A percentile compares a stretch with the other conserved stretches of the same genome.
Conservation (phyloP, 2,113 vertebrate genomes). For the Alouatta palliata region DNA sequence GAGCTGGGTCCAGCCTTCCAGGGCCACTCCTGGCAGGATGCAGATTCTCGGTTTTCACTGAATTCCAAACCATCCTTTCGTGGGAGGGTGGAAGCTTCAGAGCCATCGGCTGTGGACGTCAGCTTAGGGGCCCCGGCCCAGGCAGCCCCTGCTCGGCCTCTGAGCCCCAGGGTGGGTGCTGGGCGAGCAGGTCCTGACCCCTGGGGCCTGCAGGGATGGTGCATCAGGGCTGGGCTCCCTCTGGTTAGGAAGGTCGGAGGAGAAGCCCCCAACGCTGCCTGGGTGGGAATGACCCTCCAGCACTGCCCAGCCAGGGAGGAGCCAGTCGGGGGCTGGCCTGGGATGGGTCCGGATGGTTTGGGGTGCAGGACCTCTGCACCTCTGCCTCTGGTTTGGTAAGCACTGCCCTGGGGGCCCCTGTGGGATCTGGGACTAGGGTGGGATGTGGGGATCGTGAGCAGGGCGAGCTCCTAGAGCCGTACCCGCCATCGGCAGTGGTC, state of each 20-base stretch:
- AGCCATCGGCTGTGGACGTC: too few species aligned
- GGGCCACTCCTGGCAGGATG: background rate
- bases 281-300: background rate
- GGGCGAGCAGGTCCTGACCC: background rate
- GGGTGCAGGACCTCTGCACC: too few species aligned
- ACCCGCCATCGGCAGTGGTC: background rate
- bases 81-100: background rate
- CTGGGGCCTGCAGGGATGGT: too few species aligned
- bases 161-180: background rate
- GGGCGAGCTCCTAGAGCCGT: rapidly evolving
- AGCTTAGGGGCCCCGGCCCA: background rate
- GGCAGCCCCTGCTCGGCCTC: background rate
- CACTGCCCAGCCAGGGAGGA: background rate
- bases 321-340: background rate
- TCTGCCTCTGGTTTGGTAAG: background rate
- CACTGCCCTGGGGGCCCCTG: too few species aligned
- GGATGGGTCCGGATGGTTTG: background rate
- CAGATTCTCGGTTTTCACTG: background rate
- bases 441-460: rapidly evolving
- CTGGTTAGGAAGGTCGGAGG: too few species aligned
- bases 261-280: background rate
- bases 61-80: background rate
- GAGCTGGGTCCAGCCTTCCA: rapidly evolving
- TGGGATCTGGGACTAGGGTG: background rate
- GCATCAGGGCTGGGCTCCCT: too few species aligned